Base-by-base conservation (phyloP, 2,113 vertebrate genomes). In the Barbus barbus region DNA sequence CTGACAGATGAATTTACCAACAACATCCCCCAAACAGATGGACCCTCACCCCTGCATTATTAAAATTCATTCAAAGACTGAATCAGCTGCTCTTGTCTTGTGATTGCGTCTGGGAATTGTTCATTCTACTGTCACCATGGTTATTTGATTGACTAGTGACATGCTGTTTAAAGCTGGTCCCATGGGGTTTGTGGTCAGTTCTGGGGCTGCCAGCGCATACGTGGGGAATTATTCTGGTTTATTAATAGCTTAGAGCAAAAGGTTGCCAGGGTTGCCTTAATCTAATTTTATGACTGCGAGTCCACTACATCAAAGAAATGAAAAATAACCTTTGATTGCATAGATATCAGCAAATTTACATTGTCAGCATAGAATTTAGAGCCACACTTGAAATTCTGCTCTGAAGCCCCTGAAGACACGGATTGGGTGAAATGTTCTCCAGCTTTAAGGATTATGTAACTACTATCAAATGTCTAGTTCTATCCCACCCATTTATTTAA, bases 71-170 rank as follows among this genome's bases (percentile, higher is more conserved):
- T 81, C 53, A 84, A 16, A 33, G 20, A 9, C n/a, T 61, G 14
- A 44, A 63, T 72, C 79, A 78, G 73, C 76, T 44, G 51, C 16
- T 63, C 24, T 14, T 18, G 58, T 33, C 11, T 78, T 14, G 28
- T 51, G 26, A 72, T 72, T 60, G 67, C 38, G 1, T 38, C 61
- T 28, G 78, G 51, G 78, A 46, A 80, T 82, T 67, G 44, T 11
- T 53, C 78, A 26, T 63, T 65, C 28, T 46, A 20, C 67, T 46
- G 58, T 85, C 44, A 14, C 83, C 83, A 74, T 87, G 79, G 83
- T 85, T 81, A 87, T 84, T 9, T 61, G 56, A 69, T 78, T 46
- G 73, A 58, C 58, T 80, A 33, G 48, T 85, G 77, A 79, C 44
- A 9, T 79, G 76, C 46, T 78, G 75, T 24, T 84, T 58, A 80